Evolutionary conservation across 2,797 vertebrate species (phyloP), one percentile per base, ranked within the genome.

Genomic region (Chrosomus eos): DNA sequence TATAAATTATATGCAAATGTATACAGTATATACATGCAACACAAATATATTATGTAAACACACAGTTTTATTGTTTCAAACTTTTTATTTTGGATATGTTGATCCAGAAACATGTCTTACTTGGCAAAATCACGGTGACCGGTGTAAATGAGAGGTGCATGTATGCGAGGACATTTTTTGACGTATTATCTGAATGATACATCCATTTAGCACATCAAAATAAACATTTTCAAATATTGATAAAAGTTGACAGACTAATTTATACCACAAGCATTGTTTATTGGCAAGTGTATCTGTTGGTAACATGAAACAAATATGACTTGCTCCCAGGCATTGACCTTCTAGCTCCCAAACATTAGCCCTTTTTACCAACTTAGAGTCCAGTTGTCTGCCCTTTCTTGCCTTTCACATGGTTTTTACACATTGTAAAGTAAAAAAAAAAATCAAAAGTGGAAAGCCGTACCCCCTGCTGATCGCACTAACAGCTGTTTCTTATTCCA

Each of bases 401-500:
- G 86, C 74, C 75, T 88, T 88, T 90, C 89, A 88, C 78, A 81
- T 58, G 64, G 85, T 88, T 88, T 91, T 91, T 81, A 88, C 86
- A 93, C 91, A 89, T 89, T 91, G 84, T 88, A 87, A 86, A 89
- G 91, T 86, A 60, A 60, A 26, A 60, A 90, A 80, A 67, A 38
- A 9, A 23, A 77, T 16, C 84, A 87, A 90, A 80, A 89, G 86
- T 87, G 76, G 82, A 73, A 74, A 74, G 7, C 74, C 33, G 68
- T 79, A 62, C 84, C 90, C 89, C 90, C 86, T 48, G 58, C 83
- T 76, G 91, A 91, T 55, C 76, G 40, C 51, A 26, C 58, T 80
- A 80, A 68, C 94, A 94, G 93, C 94, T 95, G 94, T 92, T 93
- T 94, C 89, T 90, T 92, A 94, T 95, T 90, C 78, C 19, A 77